phyloP scores from a whole-genome alignment of 2,888 invertebrate genomes.

The Poecilus cupreus region DNA sequence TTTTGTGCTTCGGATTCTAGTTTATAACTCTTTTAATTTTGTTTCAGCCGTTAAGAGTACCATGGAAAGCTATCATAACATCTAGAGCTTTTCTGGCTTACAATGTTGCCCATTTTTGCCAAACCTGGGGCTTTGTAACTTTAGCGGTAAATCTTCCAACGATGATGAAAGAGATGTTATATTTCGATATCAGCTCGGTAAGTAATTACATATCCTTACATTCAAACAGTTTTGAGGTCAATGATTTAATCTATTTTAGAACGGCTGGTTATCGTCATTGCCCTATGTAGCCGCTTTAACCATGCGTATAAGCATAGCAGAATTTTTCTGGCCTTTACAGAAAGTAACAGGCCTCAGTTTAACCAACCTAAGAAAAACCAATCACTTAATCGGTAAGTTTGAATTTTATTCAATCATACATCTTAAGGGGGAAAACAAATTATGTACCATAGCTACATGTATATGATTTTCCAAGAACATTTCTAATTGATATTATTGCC shows the following conservation, averaged over 20 bases:
- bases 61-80: constrained; percentile 72
- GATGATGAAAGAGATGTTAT: constrained; percentile 72
- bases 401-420: neutral
- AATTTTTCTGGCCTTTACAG: constrained; percentile 65
- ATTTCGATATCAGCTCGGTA: constrained; percentile 71
- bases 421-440: no score
- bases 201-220: constrained; percentile 53
- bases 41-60: constrained; percentile 68
- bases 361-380: constrained; percentile 67
- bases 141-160: constrained; percentile 71
- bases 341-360: constrained; percentile 64
- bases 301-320: constrained; percentile 65
- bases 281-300: constrained; percentile 67
- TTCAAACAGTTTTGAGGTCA: neutral
- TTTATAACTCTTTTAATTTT: neutral
- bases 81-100: constrained; percentile 73
- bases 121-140: constrained; percentile 72
- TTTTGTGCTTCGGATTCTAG: no score
- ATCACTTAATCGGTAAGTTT: constrained; percentile 67
- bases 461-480: no score
- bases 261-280: constrained; percentile 68
- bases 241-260: constrained; percentile 63
- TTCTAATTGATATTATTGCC: no score
- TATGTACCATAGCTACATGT: no score
- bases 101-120: constrained; percentile 73